Evolutionary conservation across 2,113 vertebrate species (phyloP).

Genomic region (Perccottus glenii): DNA sequence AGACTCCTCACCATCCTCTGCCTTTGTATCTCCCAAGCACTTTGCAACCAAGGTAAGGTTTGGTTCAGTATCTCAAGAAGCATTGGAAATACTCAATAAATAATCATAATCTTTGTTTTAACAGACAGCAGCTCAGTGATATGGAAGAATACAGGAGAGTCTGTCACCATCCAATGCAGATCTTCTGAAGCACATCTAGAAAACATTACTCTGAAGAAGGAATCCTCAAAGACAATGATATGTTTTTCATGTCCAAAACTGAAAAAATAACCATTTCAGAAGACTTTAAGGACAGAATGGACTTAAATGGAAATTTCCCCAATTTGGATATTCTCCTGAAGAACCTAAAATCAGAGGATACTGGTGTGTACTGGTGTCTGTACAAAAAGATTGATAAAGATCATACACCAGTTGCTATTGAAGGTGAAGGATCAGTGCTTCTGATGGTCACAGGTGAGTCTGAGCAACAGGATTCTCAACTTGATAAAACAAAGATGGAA

Average conservation of each 20-base stretch:
- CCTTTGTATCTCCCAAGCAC: neutral
- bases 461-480: neutral
- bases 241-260: fast-evolving
- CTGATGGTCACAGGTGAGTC: slow-evolving; percentile 62
- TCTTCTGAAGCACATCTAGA: fast-evolving
- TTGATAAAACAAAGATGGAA: neutral
- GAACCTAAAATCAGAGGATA: slow-evolving; percentile 54
- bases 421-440: slow-evolving; percentile 15
- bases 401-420: fast-evolving
- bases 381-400: fast-evolving
- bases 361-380: slow-evolving; percentile 48
- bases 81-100: too few species aligned
- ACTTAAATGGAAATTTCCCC: fast-evolving
- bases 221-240: fast-evolving
- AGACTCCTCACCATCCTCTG: neutral
- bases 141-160: neutral
- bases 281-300: fast-evolving
- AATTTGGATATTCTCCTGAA: slow-evolving; percentile 33
- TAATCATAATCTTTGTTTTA: neutral
- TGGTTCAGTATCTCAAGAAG: too few species aligned
- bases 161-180: slow-evolving; percentile 56
- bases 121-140: neutral
- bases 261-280: fast-evolving
- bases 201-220: neutral
- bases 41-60: neutral